Evolutionary conservation across 2,113 vertebrate genomes (phyloP), one percentile per base, ranked within the genome.

Genomic region (Lophotis ruficrista): DNA sequence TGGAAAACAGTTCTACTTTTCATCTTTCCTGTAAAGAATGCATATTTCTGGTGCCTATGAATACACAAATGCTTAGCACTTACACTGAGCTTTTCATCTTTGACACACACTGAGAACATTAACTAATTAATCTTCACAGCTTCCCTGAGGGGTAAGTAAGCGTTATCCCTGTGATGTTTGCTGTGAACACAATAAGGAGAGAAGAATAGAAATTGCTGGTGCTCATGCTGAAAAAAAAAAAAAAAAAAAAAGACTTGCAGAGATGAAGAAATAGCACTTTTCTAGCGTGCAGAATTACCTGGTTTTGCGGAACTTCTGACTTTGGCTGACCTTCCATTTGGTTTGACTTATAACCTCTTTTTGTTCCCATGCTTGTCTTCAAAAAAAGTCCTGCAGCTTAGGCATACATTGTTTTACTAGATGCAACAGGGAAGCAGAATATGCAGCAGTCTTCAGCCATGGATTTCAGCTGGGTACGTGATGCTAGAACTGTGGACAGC

Each of bases 111-210:
- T 3, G 4, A 69, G n/a, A 90, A 60, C 43, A 88, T 90, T 83
- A 72, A 83, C 62, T 95, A 95, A 95, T 93, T 94, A 93, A 92
- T 93, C 79, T 90, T 91, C 90, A 94, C 58, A 88, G 10, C 27
- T 21, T 31, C 51, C 83, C 33, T 51, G 41, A 85, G 31, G 41
- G 41, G 41, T 85, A 92, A 93, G 79, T 80, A 79, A 69, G 58
- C 31, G 43, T 87, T 88, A 94, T 77, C 51, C 33, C 71, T 83
- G 41, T 78, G 68, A 85, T 88, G 12, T 83, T 92, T 95, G 33
- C 75, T 93, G 31, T 78, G 41, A 19, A 48, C 30, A 81, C 30
- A 91, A 76, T 66, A 57, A 62, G 27, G 30, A 88, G 38, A 43
- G 50, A 93, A 86, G 33, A 93, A 77, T 86, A 12, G 19, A 90